A percentile compares a stretch with the other conserved stretches of the same genome.
These are phyloP conservation scores for Drosophila ustulata DNA, from an alignment of 2,888 invertebrate genomes.

Conservation along the genomic window DNA sequence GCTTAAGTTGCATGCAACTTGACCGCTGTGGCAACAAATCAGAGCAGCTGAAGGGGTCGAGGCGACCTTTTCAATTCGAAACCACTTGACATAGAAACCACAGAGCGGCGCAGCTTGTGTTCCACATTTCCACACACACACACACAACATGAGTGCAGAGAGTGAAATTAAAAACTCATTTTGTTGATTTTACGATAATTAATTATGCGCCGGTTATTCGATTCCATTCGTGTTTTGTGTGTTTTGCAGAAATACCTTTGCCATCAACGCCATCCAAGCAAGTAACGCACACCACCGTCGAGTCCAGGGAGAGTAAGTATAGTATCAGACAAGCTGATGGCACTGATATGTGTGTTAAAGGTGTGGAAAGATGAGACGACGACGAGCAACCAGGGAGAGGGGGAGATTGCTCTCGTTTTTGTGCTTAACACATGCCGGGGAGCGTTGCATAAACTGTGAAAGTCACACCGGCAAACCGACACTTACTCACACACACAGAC, in stretches of 20 bases:
- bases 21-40: constrained; percentile 23
- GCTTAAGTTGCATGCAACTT: constrained; percentile 49
- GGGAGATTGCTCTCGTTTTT: constrained; percentile 46
- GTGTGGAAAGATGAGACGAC: neutral
- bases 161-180: constrained; percentile 65
- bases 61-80: constrained; percentile 44
- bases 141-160: neutral
- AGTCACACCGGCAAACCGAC: constrained; percentile 72
- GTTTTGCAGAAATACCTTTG: constrained; percentile 92
- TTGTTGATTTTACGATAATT: constrained; percentile 65
- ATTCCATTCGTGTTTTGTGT: constrained; percentile 47
- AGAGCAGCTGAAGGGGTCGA: neutral
- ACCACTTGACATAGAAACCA: constrained; percentile 58
- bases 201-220: constrained; percentile 72
- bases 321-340: constrained; percentile 56
- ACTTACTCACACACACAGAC: constrained; percentile 32
- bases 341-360: constrained; percentile 29
- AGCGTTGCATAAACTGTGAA: constrained; percentile 73
- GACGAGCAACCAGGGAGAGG: neutral
- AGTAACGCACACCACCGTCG: constrained; percentile 85
- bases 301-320: constrained; percentile 85
- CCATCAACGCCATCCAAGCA: constrained; percentile 93
- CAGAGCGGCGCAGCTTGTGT: constrained; percentile 23
- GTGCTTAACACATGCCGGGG: constrained; percentile 68
- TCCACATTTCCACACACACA: constrained; percentile 9